Evolutionary conservation across 1,140 invertebrate species (phyloP), one percentile per base, ranked within the genome.

Genomic region (Artemia franciscana): DNA sequence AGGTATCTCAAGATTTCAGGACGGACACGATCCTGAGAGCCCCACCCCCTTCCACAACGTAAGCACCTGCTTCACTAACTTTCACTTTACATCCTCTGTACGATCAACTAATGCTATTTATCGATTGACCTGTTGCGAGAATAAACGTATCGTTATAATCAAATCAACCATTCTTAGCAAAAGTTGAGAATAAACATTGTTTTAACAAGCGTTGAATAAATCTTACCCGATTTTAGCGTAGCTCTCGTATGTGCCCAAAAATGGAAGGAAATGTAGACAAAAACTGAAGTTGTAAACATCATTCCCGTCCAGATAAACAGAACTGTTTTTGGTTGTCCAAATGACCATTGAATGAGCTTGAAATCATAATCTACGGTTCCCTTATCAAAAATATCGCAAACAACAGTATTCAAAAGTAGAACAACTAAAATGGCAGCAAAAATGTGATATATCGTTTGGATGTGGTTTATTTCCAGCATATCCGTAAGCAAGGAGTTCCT

Each of bases 391-490:
- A 85, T 76, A 70, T 90, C 87, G 66, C 80, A 79, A 7, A 82
- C 75, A 12, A 83, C 73, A 1, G 82, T 85, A 67, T 87, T 82
- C 26, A 86, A 70, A 58, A 85, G 76, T 62, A 89, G 77, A 57
- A 88, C 75, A 57, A 89, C 77, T 24, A 91, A 75, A 65, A 84
- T 83, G 56, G 83, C 82, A n/a, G 84, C 76, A 72, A 88, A 89
- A 60, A 91, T 82, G 72, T 91, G 82, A 70, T 88, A 86, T 62
- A 91, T 83, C 0, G 86, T 85, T 68, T 77, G 77, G 64, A 91
- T 83, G 71, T 92, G 87, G 62, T 80, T 79, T 62, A 84, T 80
- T 70, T 88, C 77, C 67, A 88, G 80, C 26, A 91, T 75, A 26
- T 85, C 83, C 2, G 86, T 91, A 63, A 90, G 73, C 18, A 84